Percentiles rank a stretch among this genome's conserved stretches.
Evolutionary conservation across 1,140 invertebrate genomes (phyloP).

Genomic region (silkworm (Bombyx mori)): DNA sequence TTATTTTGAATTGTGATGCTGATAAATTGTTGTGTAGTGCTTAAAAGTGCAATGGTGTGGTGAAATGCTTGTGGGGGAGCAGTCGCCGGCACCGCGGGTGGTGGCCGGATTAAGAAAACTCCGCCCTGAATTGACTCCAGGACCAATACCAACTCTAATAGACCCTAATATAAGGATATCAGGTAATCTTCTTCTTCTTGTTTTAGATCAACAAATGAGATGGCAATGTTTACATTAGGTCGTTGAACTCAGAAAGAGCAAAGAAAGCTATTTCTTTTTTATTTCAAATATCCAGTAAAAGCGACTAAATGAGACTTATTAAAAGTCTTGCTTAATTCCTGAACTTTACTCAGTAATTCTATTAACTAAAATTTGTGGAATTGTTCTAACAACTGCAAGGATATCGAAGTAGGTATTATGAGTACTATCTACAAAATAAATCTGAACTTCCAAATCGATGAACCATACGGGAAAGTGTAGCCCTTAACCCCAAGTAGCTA

Average conservation of each 20-base stretch:
- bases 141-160: constrained; percentile 50
- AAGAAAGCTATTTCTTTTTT: too few species aligned
- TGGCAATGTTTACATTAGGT: not conserved
- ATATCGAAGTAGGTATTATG: too few species aligned
- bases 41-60: constrained; percentile 49
- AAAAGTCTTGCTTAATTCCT: too few species aligned
- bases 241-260: not conserved
- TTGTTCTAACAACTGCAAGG: too few species aligned
- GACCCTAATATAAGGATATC: constrained; percentile 62
- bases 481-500: too few species aligned
- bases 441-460: too few species aligned
- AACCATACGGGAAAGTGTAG: too few species aligned
- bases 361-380: too few species aligned
- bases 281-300: too few species aligned
- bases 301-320: too few species aligned
- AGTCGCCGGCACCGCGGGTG: constrained; percentile 63
- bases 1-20: constrained; percentile 20
- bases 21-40: constrained; percentile 38
- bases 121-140: constrained; percentile 56
- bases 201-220: not conserved
- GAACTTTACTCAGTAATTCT: too few species aligned
- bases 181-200: constrained; percentile 30
- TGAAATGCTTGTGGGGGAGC: constrained; percentile 65
- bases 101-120: constrained; percentile 64
- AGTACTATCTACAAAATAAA: too few species aligned